Conservation (phyloP, 2,888 invertebrate genomes). For the Diloba caeruleocephala region DNA sequence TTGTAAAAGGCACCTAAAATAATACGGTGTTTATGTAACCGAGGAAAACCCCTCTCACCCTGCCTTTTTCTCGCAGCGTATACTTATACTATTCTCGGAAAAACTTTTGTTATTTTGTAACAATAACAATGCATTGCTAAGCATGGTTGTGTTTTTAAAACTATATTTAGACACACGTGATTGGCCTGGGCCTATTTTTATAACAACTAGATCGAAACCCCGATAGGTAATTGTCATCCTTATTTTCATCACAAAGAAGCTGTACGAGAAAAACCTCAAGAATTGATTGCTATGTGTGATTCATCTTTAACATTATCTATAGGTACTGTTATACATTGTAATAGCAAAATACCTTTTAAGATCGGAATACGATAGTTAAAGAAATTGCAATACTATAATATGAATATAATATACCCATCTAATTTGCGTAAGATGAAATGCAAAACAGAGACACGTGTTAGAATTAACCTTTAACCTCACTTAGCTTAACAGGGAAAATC, state of each 20-base stretch:
- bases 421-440: conserved; percentile 19
- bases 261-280: neutral
- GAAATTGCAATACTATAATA: conserved; percentile 15
- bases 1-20: no score
- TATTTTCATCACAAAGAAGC: conserved; percentile 10
- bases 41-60: no score
- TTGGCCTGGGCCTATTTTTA: conserved; percentile 22
- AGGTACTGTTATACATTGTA: conserved; percentile 7
- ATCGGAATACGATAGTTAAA: conserved; percentile 27
- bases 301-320: no score
- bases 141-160: conserved; percentile 13
- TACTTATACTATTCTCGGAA: no score
- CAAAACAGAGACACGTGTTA: conserved; percentile 37
- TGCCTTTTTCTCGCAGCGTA: no score
- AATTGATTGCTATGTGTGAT: conserved; percentile 3
- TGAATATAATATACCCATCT: conserved; percentile 4
- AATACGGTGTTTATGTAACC: no score
- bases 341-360: conserved; percentile 20
- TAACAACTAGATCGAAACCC: conserved; percentile 22
- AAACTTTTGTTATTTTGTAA: conserved; percentile 10
- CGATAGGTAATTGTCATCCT: conserved; percentile 9
- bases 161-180: conserved; percentile 12
- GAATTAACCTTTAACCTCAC: conserved; percentile 18
- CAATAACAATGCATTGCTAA: conserved; percentile 3
- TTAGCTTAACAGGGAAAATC: conserved; percentile 12